Conservation (phyloP, 2,113 vertebrate genomes). For the Papio anubis region DNA sequence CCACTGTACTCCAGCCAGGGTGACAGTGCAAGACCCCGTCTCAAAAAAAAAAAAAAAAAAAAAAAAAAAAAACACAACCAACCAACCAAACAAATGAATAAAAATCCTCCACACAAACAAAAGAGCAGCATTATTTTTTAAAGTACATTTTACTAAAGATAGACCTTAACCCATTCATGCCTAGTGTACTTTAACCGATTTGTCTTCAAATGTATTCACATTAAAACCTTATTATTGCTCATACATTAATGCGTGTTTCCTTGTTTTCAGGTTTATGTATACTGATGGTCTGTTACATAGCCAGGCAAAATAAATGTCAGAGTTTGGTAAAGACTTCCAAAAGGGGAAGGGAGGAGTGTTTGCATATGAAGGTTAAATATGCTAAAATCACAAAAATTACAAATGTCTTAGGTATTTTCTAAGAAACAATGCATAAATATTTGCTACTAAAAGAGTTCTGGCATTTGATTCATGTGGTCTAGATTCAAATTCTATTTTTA, state of each 20-base stretch:
- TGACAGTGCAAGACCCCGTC: too few species aligned
- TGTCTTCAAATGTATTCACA: not conserved
- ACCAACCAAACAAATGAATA: too few species aligned
- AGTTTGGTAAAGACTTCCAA: not conserved
- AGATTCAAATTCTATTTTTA: not conserved
- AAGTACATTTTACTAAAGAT: not conserved
- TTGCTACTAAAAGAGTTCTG: not conserved
- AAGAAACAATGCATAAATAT: not conserved
- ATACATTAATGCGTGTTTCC: not conserved
- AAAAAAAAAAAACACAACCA: too few species aligned
- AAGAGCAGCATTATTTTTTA: too few species aligned
- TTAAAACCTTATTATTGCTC: not conserved
- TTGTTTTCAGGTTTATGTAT: not conserved
- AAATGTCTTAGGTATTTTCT: not conserved
- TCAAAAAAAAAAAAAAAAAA: too few species aligned
- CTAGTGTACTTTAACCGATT: too few species aligned
- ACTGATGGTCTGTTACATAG: not conserved
- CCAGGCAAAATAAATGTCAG: not conserved
- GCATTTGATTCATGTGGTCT: not conserved
- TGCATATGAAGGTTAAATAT: not conserved
- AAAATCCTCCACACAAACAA: too few species aligned
- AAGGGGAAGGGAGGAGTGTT: not conserved
- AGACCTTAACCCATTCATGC: too few species aligned
- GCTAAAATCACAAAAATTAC: not conserved
- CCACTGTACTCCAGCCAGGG: too few species aligned